Percentiles rank a stretch among this genome's conserved stretches.
Evolutionary conservation across 2,888 invertebrate species (phyloP).

Genomic region (Merodon equestris): DNA sequence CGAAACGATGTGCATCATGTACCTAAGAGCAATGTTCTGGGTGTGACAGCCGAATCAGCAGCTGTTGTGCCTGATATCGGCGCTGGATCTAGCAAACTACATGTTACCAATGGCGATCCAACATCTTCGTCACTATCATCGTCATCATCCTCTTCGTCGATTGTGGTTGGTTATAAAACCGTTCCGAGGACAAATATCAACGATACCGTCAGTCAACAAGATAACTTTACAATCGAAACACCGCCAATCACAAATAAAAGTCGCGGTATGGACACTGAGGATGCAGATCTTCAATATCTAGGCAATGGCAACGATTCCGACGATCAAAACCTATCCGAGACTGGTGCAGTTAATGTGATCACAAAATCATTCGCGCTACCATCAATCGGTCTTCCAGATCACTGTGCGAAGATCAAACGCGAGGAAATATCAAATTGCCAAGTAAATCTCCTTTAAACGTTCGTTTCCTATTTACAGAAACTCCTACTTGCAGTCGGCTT

Average conservation of each 20-base stretch:
- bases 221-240: conserved; percentile 71
- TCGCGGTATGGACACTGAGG: conserved; percentile 71
- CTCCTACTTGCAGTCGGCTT: conserved; percentile 73
- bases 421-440: conserved; percentile 80
- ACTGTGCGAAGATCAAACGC: conserved; percentile 75
- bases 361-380: conserved; percentile 77
- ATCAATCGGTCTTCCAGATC: conserved; percentile 77
- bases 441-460: conserved; percentile 73
- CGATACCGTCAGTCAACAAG: conserved; percentile 70
- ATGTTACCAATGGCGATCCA: conserved; percentile 33
- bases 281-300: conserved; percentile 75
- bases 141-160: conserved; percentile 50
- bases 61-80: conserved; percentile 35
- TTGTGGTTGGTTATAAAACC: conserved; percentile 66
- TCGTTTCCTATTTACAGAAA: too few species aligned
- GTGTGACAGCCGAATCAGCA: conserved; percentile 42
- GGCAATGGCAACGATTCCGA: conserved; percentile 76
- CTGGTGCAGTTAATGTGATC: conserved; percentile 70
- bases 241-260: conserved; percentile 73
- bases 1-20: conserved; percentile 27
- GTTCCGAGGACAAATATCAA: conserved; percentile 69
- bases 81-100: conserved; percentile 40
- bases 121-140: conserved; percentile 28
- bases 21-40: conserved; percentile 44
- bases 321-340: conserved; percentile 72